A percentile compares a stretch with the other conserved stretches of the same genome.
Conservation (phyloP, 2,888 invertebrate species). For the Agrotis ipsilon region DNA sequence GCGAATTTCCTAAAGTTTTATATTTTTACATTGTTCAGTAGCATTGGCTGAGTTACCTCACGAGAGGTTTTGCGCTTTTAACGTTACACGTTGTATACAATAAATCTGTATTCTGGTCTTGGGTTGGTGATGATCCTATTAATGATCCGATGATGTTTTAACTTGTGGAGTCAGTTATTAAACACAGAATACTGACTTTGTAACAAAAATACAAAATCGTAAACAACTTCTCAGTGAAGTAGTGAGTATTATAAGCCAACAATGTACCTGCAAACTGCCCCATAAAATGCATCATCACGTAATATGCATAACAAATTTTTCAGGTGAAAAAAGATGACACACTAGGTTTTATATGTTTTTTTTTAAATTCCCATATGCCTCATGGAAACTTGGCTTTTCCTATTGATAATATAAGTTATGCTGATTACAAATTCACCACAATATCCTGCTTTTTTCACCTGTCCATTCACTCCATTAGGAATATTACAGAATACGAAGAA, state of each 20-base stretch:
- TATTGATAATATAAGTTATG: conserved; percentile 2
- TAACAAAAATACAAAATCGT: neutral
- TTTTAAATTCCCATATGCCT: conserved; percentile 10
- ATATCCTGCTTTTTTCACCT: conserved; percentile 45
- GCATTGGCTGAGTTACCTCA: too few relatives aligned
- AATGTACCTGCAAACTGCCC: neutral
- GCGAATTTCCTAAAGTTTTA: too few relatives aligned
- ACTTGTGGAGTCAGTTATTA: too few relatives aligned
- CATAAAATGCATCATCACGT: neutral
- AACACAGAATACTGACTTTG: too few relatives aligned
- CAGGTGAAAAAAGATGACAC: conserved; percentile 31
- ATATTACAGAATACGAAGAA: conserved; percentile 45
- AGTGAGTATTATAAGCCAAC: neutral
- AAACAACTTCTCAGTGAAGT: neutral
- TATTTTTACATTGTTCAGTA: too few relatives aligned
- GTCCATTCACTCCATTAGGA: conserved; percentile 33
- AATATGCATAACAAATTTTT: neutral
- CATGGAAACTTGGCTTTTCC: conserved; percentile 45
- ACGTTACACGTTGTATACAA: too few relatives aligned
- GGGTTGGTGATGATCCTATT: too few relatives aligned
- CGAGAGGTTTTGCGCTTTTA: too few relatives aligned
- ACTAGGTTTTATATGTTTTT: conserved; percentile 31
- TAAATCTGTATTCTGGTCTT: too few relatives aligned
- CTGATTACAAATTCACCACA: conserved; percentile 28
- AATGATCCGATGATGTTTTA: too few relatives aligned